Evolutionary conservation across 2,888 invertebrate genomes (phyloP).

Genomic region (Drosophila macrospina): DNA sequence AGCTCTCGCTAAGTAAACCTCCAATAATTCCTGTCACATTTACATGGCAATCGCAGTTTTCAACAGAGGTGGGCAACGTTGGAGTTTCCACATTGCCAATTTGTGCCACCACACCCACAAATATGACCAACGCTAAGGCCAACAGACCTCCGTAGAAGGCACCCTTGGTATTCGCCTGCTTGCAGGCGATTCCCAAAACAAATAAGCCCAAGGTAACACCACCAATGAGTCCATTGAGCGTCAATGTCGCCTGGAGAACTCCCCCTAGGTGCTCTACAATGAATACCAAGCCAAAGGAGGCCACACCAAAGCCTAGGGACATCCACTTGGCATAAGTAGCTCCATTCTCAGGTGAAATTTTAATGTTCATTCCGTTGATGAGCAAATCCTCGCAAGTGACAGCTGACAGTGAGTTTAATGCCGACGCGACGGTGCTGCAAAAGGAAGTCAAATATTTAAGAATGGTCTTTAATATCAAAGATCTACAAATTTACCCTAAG

Average conservation of each 20-base stretch:
- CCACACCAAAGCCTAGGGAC: constrained; percentile 89
- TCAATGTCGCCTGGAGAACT: constrained; percentile 94
- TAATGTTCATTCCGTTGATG: constrained; percentile 89
- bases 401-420: constrained; percentile 96
- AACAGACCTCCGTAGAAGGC: constrained; percentile 84
- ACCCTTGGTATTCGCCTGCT: constrained; percentile 92
- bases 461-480: background rate
- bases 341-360: constrained; percentile 90
- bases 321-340: constrained; percentile 90
- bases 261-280: constrained; percentile 94
- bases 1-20: constrained; percentile 42
- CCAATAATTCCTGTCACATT: constrained; percentile 67
- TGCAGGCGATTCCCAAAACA: constrained; percentile 94
- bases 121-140: constrained; percentile 83
- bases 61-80: constrained; percentile 74
- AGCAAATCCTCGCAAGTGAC: constrained; percentile 95
- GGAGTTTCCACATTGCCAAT: constrained; percentile 74
- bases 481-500: constrained; percentile 89
- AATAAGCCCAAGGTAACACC: constrained; percentile 95
- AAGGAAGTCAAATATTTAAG: background rate
- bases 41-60: constrained; percentile 82
- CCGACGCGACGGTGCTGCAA: constrained; percentile 96
- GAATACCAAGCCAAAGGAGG: constrained; percentile 93
- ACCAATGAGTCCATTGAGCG: constrained; percentile 95
- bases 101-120: constrained; percentile 84